Evolutionary conservation across 2,888 invertebrate species (phyloP), one percentile per base, ranked within the genome.

Genomic region (Branchipolynoe longqiensis): DNA sequence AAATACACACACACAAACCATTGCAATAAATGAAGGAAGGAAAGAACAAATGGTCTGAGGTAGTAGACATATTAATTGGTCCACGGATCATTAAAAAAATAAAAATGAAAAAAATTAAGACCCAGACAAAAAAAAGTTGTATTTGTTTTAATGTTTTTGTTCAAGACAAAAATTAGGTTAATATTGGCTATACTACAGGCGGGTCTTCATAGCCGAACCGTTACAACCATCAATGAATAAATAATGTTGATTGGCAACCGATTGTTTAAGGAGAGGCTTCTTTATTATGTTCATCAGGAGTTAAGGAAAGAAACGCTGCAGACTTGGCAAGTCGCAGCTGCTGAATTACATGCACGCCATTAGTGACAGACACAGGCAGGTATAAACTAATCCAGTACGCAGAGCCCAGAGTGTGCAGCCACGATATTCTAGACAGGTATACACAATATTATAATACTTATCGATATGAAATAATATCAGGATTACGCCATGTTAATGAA

Each of bases 401-500:
- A 6, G 62, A 31, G 6, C 38, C 38, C 69, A 69, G 69, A 33
- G 6, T 69, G 38, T 69, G n/a, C n/a, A n/a, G n/a, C 18, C 69
- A 69, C 69, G 38, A 69, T 69, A 69, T 69, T 69, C 36, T 33
- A 69, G 33, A 69, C 38, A 38, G 33, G 38, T 69, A 69, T 69
- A 69, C 38, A 38, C 22, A 69, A 33, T 33, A 38, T 12, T 69
- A 69, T 69, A 69, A 69, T 69, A 69, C 69, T 38, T 33, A 33
- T 69, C 38, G 69, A 69, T 69, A 69, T 69, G 18, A 69, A 69
- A 69, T 69, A 69, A 69, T 69, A 69, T 69, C 69, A 69, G 33
- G 69, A 33, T 36, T 69, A 69, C 69, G 38, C 69, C 2, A 69
- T 6, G 33, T 33, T 69, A 69, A 69, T 14, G 69, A 69, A 69